A percentile compares a stretch with the other conserved stretches of the same genome.
phyloP scores from a whole-genome alignment of 2,888 invertebrate species.

The Gastrophysa polygoni region DNA sequence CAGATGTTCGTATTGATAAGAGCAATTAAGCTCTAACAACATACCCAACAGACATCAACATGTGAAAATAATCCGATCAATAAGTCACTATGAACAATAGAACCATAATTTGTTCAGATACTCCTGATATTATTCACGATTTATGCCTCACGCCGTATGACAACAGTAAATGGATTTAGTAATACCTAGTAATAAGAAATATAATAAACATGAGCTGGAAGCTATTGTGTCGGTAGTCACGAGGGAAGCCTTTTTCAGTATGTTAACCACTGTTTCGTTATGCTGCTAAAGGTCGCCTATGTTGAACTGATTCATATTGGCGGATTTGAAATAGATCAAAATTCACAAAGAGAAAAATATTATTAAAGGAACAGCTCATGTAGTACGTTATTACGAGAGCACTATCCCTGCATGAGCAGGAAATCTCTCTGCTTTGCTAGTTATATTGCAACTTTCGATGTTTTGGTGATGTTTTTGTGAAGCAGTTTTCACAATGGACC shows the following conservation, averaged over 20 bases:
- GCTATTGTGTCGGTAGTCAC: conserved; percentile 23
- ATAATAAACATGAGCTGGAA: conserved; percentile 18
- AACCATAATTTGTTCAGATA: conserved; percentile 23
- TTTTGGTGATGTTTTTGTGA: too few relatives aligned
- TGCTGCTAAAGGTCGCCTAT: background rate
- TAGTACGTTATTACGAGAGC: too few relatives aligned
- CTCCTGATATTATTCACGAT: conserved; percentile 22
- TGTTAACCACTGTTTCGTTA: background rate
- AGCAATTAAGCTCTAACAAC: background rate
- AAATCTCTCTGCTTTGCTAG: too few relatives aligned
- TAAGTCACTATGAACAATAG: conserved; percentile 20
- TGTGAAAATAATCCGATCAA: conserved; percentile 15
- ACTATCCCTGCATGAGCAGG: too few relatives aligned
- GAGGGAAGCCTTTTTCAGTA: conserved; percentile 9
- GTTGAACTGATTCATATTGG: background rate
- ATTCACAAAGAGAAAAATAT: too few relatives aligned
- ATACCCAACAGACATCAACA: background rate
- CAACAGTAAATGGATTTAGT: conserved; percentile 20
- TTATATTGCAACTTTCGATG: too few relatives aligned
- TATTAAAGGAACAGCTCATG: too few relatives aligned
- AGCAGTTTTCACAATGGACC: too few relatives aligned
- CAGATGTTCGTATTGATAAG: background rate
- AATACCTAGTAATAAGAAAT: conserved; percentile 26
- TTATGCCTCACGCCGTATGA: conserved; percentile 26
- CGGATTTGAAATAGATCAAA: background rate